Evolutionary conservation across 2,113 vertebrate species (phyloP), one percentile per base, ranked within the genome.

Genomic region (Orientallactaga bullata): DNA sequence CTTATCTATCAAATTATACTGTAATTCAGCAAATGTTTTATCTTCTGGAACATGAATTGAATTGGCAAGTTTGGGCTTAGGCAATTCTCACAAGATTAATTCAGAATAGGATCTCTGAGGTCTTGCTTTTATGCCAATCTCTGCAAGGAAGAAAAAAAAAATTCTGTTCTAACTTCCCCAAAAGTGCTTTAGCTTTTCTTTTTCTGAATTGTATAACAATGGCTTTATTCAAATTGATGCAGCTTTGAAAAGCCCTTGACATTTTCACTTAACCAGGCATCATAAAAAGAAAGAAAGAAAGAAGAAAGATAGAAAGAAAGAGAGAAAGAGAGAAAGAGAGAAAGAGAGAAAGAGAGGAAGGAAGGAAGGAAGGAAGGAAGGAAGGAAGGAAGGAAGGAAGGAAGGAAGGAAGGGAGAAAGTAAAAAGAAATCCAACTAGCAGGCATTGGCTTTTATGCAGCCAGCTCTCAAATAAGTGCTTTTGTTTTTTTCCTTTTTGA

Each of bases 1-100:
- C 94, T 97, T 97, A 97, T 97, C 97, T 97, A 79, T 95, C 73
- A 97, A 97, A 97, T 97, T 94, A 93, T 79, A 95, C 92, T 96
- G 90, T 97, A 96, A 98, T 93, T 96, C 94, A 97, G 89, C 94
- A 97, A 95, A 90, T 4, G 8, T 55, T 96, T 96, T 97, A 95
- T 87, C 78, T 96, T 89, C 96, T 97, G 90, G 74, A 96, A 95
- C 85, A 92, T 73, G 94, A 96, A 32, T 85, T 92, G 97, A 98
- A 98, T 95, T 98, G 96, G 60, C 68, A 98, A 96, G 96, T 97
- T 96, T 80, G 82, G 94, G 91, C 79, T 88, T n/a, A 88, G 42
- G 77, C 17, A 96, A 95, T 95, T 97, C 88, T 97, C n/a, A 9
- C 76, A 97, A 97, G 93, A 98, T 95, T 97, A 71, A 35, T 93